phyloP scores from a whole-genome alignment of 2,797 vertebrate species.

The Yasuhikotakia modesta region DNA sequence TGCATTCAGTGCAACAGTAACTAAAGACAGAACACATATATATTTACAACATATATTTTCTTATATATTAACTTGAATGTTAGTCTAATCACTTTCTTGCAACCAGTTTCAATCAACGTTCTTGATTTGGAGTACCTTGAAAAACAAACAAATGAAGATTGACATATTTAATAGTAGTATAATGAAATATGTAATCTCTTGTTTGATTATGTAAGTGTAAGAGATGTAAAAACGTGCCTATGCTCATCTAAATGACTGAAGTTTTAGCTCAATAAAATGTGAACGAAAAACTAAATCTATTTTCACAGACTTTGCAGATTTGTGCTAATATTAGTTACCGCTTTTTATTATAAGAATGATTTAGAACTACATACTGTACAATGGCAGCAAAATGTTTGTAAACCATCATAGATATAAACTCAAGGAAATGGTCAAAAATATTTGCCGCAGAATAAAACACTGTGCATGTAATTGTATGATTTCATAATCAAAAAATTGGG shows the following conservation, averaged over 20 bases:
- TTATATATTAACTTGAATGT: slow-evolving; percentile 61
- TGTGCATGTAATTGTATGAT: not conserved
- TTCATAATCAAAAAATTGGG: too few relatives aligned
- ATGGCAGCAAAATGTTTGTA: not conserved
- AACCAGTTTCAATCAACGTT: too few relatives aligned
- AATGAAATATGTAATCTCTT: not conserved
- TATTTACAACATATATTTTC: not conserved
- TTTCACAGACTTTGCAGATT: not conserved
- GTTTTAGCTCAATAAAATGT: not conserved
- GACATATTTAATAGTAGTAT: not conserved
- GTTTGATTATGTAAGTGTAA: too few relatives aligned
- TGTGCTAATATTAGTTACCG: not conserved
- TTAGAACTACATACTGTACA: not conserved
- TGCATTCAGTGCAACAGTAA: not conserved
- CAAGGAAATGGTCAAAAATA: not conserved
- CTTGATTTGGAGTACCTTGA: slow-evolving; percentile 56
- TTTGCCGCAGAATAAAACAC: not conserved
- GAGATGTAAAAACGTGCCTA: too few relatives aligned
- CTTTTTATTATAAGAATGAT: not conserved
- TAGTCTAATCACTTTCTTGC: slow-evolving; percentile 64
- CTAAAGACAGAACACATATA: not conserved
- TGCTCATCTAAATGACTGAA: too few relatives aligned
- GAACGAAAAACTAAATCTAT: not conserved
- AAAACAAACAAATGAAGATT: not conserved
- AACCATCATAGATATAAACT: not conserved